Evolutionary conservation across 2,113 vertebrate species (phyloP).

Genomic region (Dasyornis broadbenti): DNA sequence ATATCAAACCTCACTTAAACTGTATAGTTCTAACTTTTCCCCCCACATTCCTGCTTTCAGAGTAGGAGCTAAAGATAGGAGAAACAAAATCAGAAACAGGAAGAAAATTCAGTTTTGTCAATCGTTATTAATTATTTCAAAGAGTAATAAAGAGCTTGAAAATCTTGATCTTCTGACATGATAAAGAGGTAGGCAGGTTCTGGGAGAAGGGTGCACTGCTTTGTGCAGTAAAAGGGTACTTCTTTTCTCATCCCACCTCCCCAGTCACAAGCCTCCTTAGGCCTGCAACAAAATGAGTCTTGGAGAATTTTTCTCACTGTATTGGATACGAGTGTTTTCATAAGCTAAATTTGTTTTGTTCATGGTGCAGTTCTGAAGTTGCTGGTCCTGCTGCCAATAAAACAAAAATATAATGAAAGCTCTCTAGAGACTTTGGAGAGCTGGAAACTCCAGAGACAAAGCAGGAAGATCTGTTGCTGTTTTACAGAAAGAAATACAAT

Average conservation of each 20-base stretch:
- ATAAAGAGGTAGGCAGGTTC: background rate
- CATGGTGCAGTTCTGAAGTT: background rate
- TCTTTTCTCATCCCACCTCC: background rate
- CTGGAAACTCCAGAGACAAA: background rate
- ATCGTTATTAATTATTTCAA: background rate
- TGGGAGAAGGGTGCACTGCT: background rate
- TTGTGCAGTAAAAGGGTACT: background rate
- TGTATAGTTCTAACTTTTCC: background rate
- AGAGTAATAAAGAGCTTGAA: background rate
- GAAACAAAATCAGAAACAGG: background rate
- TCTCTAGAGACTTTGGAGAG: background rate
- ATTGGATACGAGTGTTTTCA: background rate
- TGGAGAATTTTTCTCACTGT: background rate
- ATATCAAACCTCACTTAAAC: background rate
- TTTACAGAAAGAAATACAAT: background rate
- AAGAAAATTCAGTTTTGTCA: background rate
- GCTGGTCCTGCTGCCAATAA: background rate
- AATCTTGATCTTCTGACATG: background rate
- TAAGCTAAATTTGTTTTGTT: background rate
- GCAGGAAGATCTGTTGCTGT: background rate
- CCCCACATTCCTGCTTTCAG: background rate
- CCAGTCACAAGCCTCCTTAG: background rate
- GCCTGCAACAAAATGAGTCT: background rate
- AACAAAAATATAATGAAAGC: background rate
- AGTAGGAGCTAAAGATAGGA: background rate